These are phyloP conservation scores for Phocides pigmalion DNA, from an alignment of 1,140 invertebrate species.

Conservation along the genomic window DNA sequence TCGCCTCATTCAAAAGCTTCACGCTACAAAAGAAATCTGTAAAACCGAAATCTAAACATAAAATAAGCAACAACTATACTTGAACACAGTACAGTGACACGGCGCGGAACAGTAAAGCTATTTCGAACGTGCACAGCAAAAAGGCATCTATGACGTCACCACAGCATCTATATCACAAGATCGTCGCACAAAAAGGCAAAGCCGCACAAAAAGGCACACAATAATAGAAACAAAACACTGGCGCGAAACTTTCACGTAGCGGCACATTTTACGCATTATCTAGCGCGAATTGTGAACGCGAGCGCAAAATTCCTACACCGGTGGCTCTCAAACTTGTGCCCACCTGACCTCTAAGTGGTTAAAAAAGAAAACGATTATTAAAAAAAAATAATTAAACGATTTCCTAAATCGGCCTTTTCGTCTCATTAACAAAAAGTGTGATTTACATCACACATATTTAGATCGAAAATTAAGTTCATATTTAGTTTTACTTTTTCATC, in stretches of 20 bases:
- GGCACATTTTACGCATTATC: conserved; percentile 72
- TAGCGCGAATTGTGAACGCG: conserved; percentile 62
- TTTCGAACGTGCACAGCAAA: conserved; percentile 39
- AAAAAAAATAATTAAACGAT: no score
- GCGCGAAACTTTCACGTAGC: conserved; percentile 65
- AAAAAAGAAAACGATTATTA: no score
- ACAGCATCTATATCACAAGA: conserved; percentile 55
- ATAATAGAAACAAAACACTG: conserved; percentile 73
- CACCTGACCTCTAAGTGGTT: background rate
- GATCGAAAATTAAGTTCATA: no score
- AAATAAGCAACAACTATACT: background rate
- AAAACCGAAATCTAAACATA: background rate
- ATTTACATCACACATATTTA: no score
- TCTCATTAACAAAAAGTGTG: no score
- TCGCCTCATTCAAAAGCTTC: no score
- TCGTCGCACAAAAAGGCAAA: conserved; percentile 59
- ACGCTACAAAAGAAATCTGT: no score
- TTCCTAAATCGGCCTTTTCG: no score
- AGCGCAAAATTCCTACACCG: conserved; percentile 60
- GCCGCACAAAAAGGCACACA: conserved; percentile 64
- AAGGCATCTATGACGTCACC: conserved; percentile 50
- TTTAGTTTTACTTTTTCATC: no score
- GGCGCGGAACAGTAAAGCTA: conserved; percentile 12
- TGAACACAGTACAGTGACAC: conserved; percentile 13
- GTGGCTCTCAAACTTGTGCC: conserved; percentile 24